Base-by-base conservation (phyloP, 30 jellyfish, hydroid and myxozoan species). In the Nemopilema nomurai region DNA sequence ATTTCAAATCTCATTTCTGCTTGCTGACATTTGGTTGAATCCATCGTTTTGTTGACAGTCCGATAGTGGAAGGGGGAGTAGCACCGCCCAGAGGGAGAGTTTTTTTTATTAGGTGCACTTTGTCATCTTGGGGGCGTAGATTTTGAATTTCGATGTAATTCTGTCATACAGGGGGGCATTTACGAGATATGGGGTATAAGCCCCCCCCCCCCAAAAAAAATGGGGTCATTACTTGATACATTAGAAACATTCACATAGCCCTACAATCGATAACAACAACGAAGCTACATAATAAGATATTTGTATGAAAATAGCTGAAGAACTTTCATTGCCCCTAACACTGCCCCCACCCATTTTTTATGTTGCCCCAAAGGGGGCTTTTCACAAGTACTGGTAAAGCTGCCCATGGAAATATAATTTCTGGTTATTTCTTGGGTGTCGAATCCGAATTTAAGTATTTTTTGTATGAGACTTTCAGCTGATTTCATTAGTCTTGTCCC, bases 351-450 rank as follows among this genome's bases (percentile, higher is more conserved):
- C 57, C 57, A 41, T 77, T 77, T 20, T 41, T 41, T 3, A 3
- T 6, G 50, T 17, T 23, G 51, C 87, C 87, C 28, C 52, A 31
- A 75, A 51, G 62, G 87, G 76, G 77, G 87, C 76, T 49, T 49
- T 77, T 7, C 76, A 51, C 87, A 77, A 28, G 64, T 77, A 51
- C 76, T 62, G 28, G 87, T 51, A 51, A 77, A 77, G 87, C 73
- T 77, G 21, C 63, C 85, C 24, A 77, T 49, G 9, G 20, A 77
- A 32, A 51, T 28, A 77, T 51, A 51, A 22, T 77, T 51, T 51
- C 77, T 41, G 62, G 87, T 77, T 8, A 77, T n/a, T 77, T 77
- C 76, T 77, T 50, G 53, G 75, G 87, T 77, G 76, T 41, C 16
- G 76, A 63, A 30, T 33, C 57, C 67, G 49, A 30, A 32, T 63